Percentiles rank a stretch among this genome's conserved stretches.
These are phyloP conservation scores for Parasteatoda tepidariorum DNA, from an alignment of 1,140 invertebrate species.

Conservation along the genomic window DNA sequence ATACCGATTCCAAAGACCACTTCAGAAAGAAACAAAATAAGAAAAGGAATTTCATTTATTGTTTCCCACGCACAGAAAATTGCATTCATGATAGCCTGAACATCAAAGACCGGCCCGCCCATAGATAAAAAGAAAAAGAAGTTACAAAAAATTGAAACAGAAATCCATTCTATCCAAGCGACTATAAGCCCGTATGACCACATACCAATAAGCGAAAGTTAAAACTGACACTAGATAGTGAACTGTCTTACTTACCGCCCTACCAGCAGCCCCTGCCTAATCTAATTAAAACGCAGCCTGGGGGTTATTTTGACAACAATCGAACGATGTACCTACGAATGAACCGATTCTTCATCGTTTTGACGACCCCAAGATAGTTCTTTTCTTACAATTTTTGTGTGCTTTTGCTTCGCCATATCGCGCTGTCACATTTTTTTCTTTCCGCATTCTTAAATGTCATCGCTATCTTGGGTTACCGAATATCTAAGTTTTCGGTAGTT, in stretches of 20 bases:
- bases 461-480: conserved; percentile 34
- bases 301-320: conserved; percentile 47
- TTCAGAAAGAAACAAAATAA: no score
- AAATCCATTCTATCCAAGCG: conserved; percentile 7
- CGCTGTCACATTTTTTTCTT: conserved; percentile 16
- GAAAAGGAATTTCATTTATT: neutral
- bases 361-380: neutral
- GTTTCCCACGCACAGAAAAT: neutral
- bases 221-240: conserved; percentile 34
- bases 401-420: neutral
- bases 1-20: no score
- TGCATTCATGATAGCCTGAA: neutral
- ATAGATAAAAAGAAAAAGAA: neutral
- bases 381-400: no score
- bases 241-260: conserved; percentile 3
- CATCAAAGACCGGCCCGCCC: conserved; percentile 14
- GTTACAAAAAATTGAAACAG: neutral
- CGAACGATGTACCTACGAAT: conserved; percentile 39
- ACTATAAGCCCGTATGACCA: conserved; percentile 14
- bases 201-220: conserved; percentile 43
- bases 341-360: conserved; percentile 15
- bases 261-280: conserved; percentile 2
- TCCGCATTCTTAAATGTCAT: conserved; percentile 54
- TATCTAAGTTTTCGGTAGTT: conserved; percentile 13
- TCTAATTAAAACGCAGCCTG: conserved; percentile 53